Conservation (phyloP, 2,797 vertebrate genomes). For the Serranus cabrilla region DNA sequence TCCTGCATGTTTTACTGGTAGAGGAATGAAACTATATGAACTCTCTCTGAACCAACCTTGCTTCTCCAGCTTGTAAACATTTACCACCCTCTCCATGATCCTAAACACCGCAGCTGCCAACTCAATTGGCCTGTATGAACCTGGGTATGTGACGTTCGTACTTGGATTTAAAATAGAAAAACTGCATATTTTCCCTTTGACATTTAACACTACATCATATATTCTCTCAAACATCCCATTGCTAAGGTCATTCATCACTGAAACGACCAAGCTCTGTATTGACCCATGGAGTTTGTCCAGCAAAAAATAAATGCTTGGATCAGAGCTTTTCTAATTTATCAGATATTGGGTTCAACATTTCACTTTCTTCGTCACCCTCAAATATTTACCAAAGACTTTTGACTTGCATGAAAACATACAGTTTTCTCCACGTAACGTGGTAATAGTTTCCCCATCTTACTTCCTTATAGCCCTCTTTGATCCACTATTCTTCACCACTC, state of each 20-base stretch:
- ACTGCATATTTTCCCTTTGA: background rate
- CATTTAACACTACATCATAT: constrained; percentile 21
- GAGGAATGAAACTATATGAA: background rate
- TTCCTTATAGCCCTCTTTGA: background rate
- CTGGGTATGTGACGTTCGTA: background rate
- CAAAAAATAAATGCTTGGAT: background rate
- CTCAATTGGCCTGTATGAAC: background rate
- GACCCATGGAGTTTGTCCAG: background rate
- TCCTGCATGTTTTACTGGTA: background rate
- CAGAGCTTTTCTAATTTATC: constrained; percentile 13
- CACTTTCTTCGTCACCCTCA: background rate
- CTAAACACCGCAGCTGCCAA: constrained; percentile 10
- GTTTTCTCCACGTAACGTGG: background rate
- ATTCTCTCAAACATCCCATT: constrained; percentile 9
- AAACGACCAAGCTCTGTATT: constrained; percentile 3
- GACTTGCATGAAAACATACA: background rate
- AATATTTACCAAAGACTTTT: constrained; percentile 14
- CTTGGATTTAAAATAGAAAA: constrained; percentile 24
- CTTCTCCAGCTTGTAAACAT: constrained; percentile 22
- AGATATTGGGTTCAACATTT: background rate
- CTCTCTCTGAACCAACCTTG: background rate
- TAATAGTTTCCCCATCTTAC: background rate
- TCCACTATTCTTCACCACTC: background rate
- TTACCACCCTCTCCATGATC: background rate
- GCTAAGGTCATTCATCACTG: background rate